Conservation (phyloP, 2,888 invertebrate genomes). For the Drosophila koepferae region DNA sequence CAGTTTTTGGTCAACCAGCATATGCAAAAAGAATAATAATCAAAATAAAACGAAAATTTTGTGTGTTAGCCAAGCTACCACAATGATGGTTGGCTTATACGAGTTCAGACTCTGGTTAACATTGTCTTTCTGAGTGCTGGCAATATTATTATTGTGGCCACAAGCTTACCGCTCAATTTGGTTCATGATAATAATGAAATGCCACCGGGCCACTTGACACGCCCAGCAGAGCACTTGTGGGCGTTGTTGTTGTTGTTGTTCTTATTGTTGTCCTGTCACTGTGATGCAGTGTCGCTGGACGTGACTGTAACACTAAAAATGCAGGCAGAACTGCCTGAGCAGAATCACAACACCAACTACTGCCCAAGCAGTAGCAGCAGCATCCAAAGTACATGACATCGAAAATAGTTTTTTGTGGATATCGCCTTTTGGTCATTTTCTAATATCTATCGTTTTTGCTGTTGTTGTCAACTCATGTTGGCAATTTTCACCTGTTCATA, state of each 20-base stretch:
- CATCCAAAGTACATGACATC: conserved; percentile 59
- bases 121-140: conserved; percentile 31
- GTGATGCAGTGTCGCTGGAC: conserved; percentile 59
- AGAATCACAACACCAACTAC: conserved; percentile 14
- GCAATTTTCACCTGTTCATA: conserved; percentile 75
- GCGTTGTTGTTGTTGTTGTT: neutral
- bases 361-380: conserved; percentile 1
- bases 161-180: conserved; percentile 67
- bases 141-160: conserved; percentile 51
- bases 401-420: conserved; percentile 69
- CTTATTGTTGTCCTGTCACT: conserved; percentile 27
- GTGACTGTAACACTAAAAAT: conserved; percentile 73
- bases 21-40: conserved; percentile 12
- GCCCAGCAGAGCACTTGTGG: conserved; percentile 35
- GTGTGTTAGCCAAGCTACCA: neutral
- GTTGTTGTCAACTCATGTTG: conserved; percentile 79
- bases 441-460: conserved; percentile 47
- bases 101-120: conserved; percentile 10
- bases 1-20: neutral
- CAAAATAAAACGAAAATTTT: conserved; percentile 1
- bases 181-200: conserved; percentile 70
- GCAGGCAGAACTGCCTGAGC: conserved; percentile 32
- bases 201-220: conserved; percentile 43
- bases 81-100: conserved; percentile 12
- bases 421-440: conserved; percentile 68